A percentile compares a stretch with the other conserved stretches of the same genome.
Conservation (phyloP, 2,113 vertebrate genomes). For the Chitala chitala region DNA sequence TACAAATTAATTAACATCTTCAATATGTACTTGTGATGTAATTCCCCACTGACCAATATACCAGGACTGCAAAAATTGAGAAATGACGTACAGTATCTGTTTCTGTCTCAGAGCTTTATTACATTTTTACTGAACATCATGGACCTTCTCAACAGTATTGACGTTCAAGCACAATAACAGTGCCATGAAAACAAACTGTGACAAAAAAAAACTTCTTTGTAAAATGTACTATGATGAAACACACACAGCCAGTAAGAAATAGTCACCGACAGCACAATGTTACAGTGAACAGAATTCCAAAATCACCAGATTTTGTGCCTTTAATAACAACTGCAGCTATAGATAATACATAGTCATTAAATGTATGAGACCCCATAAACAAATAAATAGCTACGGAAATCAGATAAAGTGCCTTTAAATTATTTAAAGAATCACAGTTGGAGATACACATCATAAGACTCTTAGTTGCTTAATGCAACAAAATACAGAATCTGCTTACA, state of each 20-base stretch:
- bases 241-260: not conserved
- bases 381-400: constrained; percentile 24
- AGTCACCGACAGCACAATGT: constrained; percentile 21
- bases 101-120: constrained; percentile 48
- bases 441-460: not conserved
- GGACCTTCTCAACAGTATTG: constrained; percentile 51
- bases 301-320: not conserved
- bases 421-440: not conserved
- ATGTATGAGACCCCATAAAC: not conserved
- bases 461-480: not conserved
- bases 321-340: not conserved
- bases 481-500: constrained; percentile 2
- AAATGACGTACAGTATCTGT: not conserved
- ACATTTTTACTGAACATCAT: constrained; percentile 44
- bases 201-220: constrained; percentile 26
- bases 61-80: not conserved
- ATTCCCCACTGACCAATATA: not conserved
- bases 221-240: constrained; percentile 25
- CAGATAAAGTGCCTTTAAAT: constrained; percentile 60
- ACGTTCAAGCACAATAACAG: constrained; percentile 39
- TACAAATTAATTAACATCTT: not conserved
- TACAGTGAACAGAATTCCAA: constrained; percentile 17
- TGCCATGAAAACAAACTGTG: constrained; percentile 39
- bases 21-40: not conserved
- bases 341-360: not conserved